Conservation (phyloP, 2,888 invertebrate species). For the Cacoxenus indagator region DNA sequence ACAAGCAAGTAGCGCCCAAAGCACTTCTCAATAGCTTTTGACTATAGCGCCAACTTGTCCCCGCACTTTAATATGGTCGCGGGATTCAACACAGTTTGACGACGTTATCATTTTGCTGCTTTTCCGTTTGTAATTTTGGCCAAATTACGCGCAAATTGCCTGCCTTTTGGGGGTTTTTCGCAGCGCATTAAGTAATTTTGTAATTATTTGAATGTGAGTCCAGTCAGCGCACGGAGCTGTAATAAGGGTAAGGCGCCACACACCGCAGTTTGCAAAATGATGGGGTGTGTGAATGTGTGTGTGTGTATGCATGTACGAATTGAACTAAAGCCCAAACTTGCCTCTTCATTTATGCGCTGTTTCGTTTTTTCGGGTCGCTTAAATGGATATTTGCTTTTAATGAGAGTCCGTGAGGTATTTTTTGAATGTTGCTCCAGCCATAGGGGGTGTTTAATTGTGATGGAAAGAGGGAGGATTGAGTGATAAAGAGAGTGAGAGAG, state of each 20-base stretch:
- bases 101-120: constrained; percentile 43
- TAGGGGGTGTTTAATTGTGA: too few species aligned
- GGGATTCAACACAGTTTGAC: constrained; percentile 24
- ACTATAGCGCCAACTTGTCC: too few species aligned
- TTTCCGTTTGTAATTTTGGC: constrained; percentile 46
- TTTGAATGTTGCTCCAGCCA: too few species aligned
- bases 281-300: neutral
- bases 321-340: neutral
- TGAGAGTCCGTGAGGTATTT: too few species aligned
- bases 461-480: too few species aligned
- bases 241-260: too few species aligned
- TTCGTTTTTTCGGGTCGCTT: neutral
- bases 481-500: too few species aligned
- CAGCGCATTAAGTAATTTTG: constrained; percentile 36
- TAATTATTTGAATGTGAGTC: neutral
- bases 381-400: constrained; percentile 5
- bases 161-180: constrained; percentile 16
- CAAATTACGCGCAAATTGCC: constrained; percentile 49
- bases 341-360: constrained; percentile 9
- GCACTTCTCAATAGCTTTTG: too few species aligned
- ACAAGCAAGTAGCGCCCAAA: too few species aligned
- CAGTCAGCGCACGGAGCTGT: neutral
- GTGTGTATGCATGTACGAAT: neutral
- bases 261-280: too few species aligned
- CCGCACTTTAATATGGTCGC: constrained; percentile 8